phyloP scores from a whole-genome alignment of 1,140 invertebrate genomes.

The Sogatella furcifera region DNA sequence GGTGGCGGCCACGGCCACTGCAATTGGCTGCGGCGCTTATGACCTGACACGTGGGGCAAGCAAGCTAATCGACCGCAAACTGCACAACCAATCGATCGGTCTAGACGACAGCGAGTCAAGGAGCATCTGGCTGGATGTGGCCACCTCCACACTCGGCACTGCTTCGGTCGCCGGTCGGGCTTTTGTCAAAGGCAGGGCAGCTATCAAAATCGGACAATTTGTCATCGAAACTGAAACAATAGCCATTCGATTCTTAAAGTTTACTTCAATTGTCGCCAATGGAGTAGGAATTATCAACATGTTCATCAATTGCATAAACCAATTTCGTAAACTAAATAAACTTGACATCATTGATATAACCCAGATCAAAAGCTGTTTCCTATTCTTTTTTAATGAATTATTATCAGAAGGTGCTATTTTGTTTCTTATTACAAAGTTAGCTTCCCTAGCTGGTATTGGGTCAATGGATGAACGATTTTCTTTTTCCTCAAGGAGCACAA shows the following conservation, averaged over 20 bases:
- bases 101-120: slow-evolving; percentile 4
- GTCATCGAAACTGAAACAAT: neutral
- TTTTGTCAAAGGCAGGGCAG: slow-evolving; percentile 1
- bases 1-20: slow-evolving; percentile 18
- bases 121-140: slow-evolving; percentile 7
- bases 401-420: too few species aligned
- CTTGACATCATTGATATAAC: too few species aligned
- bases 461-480: neutral
- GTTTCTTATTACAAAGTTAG: neutral
- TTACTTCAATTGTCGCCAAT: slow-evolving; percentile 1
- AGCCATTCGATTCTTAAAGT: neutral
- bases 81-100: neutral
- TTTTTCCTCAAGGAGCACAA: neutral
- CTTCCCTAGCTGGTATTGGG: neutral
- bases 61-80: neutral
- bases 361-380: too few species aligned
- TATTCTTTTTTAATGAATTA: too few species aligned
- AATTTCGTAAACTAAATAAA: too few species aligned
- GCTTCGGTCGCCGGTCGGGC: slow-evolving; percentile 1
- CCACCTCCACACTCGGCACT: slow-evolving; percentile 4
- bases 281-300: slow-evolving; percentile 8
- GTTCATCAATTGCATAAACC: neutral
- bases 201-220: neutral
- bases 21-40: slow-evolving; percentile 1
- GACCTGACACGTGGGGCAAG: neutral